Evolutionary conservation across 2,888 invertebrate genomes (phyloP), one percentile per base, ranked within the genome.

Genomic region (Apamea epomidion): DNA sequence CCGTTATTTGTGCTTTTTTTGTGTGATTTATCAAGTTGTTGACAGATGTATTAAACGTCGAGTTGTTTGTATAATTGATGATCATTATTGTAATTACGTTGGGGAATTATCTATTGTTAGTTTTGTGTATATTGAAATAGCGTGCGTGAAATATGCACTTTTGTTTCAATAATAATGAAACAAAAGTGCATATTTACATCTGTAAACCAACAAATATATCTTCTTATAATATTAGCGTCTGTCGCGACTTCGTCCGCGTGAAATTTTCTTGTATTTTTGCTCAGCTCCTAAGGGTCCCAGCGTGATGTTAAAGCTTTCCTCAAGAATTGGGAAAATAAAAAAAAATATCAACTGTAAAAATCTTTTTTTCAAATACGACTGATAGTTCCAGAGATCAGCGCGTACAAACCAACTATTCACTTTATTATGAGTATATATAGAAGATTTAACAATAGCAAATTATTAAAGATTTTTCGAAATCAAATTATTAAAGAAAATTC

Each of bases 1-100:
- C 95, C 95, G 96, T 95, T 96, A 95, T 92, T 91, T 89, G 81
- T 90, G 12, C 2, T 87, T 89, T 93, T 93, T 92, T 92, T 93
- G 89, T 90, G 83, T 90, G 91, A 94, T 94, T 90, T 89, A 92
- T 92, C 91, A 92, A 92, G 91, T 91, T 93, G 93, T 92, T 93
- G 93, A 93, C 93, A 93, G 93, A 93, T 92, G 92, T 86, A 87
- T 84, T 88, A 84, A 81, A 80, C 80, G 81, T 87, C 76, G 78
- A 83, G 83, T 76, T 83, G 79, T 84, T 84, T 80, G 69, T 75
- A 72, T 86, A 78, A 90, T 86, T 84, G 87, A 86, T 90, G 80
- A 89, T 80, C 65, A 80, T 74, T 87, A 79, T 82, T 81, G 74
- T 76, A 82, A 85, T 88, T 75, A 82, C 74, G 0, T 87, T 29